phyloP scores from a whole-genome alignment of 1,140 invertebrate species.

The Hylaeus anthracinus region DNA sequence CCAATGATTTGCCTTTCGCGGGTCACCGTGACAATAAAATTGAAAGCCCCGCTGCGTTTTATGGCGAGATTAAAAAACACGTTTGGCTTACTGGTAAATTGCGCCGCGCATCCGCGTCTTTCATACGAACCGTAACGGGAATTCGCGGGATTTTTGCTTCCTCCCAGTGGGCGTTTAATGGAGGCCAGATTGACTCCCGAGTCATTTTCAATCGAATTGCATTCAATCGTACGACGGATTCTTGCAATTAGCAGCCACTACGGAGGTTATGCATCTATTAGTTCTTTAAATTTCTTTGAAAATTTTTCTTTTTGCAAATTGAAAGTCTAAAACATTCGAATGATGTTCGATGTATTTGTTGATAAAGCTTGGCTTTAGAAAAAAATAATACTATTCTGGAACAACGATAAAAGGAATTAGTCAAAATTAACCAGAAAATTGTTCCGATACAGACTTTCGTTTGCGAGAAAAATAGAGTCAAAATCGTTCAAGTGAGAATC shows the following conservation, averaged over 20 bases:
- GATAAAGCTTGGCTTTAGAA: too few relatives aligned
- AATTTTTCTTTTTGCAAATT: too few relatives aligned
- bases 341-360: too few relatives aligned
- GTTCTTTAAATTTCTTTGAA: too few relatives aligned
- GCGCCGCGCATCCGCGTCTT: neutral
- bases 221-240: too few relatives aligned
- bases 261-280: too few relatives aligned
- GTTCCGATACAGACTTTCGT: neutral
- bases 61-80: constrained; percentile 48
- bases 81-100: constrained; percentile 31
- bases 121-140: neutral
- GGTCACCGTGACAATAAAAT: constrained; percentile 40
- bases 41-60: constrained; percentile 48
- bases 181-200: too few relatives aligned
- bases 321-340: too few relatives aligned
- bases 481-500: neutral
- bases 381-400: too few relatives aligned
- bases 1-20: constrained; percentile 55
- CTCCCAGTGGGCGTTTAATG: too few relatives aligned
- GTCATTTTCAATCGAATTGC: too few relatives aligned
- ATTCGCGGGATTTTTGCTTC: neutral
- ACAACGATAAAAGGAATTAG: neutral
- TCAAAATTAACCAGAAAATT: neutral
- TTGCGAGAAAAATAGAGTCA: neutral
- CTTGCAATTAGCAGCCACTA: too few relatives aligned